Evolutionary conservation across 2,113 vertebrate species (phyloP).

Genomic region (Edolisoma coerulescens): DNA sequence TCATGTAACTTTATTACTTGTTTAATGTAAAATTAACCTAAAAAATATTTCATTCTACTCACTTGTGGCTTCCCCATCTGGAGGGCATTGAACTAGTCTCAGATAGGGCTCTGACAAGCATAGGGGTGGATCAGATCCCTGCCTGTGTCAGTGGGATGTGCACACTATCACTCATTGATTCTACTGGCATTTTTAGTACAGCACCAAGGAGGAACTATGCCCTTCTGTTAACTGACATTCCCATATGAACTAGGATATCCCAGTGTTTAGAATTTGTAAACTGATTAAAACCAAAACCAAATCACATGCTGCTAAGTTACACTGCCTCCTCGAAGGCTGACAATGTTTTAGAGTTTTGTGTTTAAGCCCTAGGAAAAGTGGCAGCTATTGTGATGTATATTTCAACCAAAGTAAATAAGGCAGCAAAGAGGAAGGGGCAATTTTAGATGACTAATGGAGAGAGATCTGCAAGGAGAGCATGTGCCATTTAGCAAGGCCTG

Average conservation of each 20-base stretch:
- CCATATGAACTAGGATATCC: not conserved
- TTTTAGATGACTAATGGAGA: not conserved
- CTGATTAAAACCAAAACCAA: not conserved
- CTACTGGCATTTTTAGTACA: not conserved
- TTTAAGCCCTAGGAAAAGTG: not conserved
- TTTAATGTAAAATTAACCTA: conserved; percentile 14
- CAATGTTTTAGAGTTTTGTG: not conserved
- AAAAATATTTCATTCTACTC: not conserved
- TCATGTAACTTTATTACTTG: not conserved
- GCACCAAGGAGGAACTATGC: not conserved
- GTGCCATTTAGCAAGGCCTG: not conserved
- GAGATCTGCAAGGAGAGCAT: not conserved
- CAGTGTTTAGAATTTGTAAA: not conserved
- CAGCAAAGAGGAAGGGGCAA: not conserved
- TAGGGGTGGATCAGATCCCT: not conserved
- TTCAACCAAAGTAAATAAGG: not conserved
- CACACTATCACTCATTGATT: not conserved
- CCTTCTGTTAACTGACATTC: not conserved
- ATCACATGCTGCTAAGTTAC: not conserved
- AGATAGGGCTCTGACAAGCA: not conserved
- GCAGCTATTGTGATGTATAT: not conserved
- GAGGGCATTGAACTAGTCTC: not conserved
- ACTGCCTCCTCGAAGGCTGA: not conserved
- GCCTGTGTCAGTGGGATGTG: not conserved
- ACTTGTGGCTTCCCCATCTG: conserved; percentile 38